Percentiles rank a stretch among this genome's conserved stretches.
Conservation (phyloP, 30 jellyfish, hydroid and myxozoan species). For the Chrysaora quinquecirrha region DNA sequence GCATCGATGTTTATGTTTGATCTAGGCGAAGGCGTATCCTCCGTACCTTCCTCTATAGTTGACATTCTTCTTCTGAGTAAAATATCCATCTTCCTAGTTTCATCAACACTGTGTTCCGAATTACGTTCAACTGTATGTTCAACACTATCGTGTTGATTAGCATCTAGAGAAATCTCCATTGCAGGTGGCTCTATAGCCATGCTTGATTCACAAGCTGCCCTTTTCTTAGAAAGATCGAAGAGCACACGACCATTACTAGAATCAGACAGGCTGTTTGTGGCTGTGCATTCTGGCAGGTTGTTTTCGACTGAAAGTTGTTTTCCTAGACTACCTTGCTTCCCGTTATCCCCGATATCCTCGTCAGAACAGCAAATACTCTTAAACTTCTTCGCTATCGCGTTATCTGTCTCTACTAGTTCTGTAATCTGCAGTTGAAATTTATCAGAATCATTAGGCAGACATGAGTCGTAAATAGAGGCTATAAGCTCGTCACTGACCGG, state of each 20-base stretch:
- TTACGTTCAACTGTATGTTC: background rate
- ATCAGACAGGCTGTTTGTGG: background rate
- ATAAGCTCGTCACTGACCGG: slow-evolving; percentile 36
- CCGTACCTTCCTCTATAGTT: slow-evolving; percentile 57
- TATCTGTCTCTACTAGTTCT: background rate
- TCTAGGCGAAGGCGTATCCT: slow-evolving; percentile 66
- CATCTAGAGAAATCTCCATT: background rate
- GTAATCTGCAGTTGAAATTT: background rate
- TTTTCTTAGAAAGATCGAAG: background rate
- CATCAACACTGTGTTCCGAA: background rate
- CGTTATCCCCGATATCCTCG: background rate
- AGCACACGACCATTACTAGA: background rate
- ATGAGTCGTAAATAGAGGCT: background rate
- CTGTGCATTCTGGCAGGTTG: slow-evolving; percentile 5
- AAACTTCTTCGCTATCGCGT: background rate
- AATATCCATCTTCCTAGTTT: background rate
- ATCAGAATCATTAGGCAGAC: background rate
- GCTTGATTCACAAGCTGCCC: background rate
- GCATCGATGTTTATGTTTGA: slow-evolving; percentile 36
- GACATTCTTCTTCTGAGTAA: slow-evolving; percentile 56
- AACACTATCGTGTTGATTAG: background rate
- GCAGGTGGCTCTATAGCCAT: background rate
- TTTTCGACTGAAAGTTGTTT: background rate
- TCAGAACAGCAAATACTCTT: background rate
- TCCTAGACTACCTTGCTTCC: background rate